Evolutionary conservation across 2,113 vertebrate species (phyloP), one percentile per base, ranked within the genome.

Genomic region (Epinephelus fuscoguttatus): DNA sequence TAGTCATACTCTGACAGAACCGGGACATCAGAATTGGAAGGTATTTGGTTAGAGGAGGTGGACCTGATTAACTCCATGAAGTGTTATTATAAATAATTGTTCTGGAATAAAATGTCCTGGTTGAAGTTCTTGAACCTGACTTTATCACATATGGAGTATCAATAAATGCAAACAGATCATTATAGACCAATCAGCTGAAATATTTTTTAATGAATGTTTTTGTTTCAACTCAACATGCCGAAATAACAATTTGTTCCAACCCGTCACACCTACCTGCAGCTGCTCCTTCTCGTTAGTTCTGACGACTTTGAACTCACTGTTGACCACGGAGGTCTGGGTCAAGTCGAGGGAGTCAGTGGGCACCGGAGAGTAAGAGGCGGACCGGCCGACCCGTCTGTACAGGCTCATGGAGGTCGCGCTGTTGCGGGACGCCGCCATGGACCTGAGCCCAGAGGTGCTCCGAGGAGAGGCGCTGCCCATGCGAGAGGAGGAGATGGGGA

Each of bases 201-300:
- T 18, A 49, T 7, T 37, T 40, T 40, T 11, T 37, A 19, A 63
- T 27, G 27, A 27, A 27, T 27, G 27, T 27, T 27, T 27, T 27
- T 27, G 27, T 27, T 27, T 27, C 2, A 27, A 27, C 27, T 27
- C 27, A 27, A 27, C 27, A 27, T 27, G 27, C 27, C 18, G 4
- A 59, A 37, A 21, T 8, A 42, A 3, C 30, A 0, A 18, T 18
- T 13, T 42, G 21, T 27, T 17, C 40, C 12, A 4, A 3, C 27
- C 61, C 4, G 1, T 40, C 62, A 30, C 25, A 66, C 84, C 33
- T 40, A 92, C 96, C 92, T 97, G 96, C 52, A 97, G 94, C 91
- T 97, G 97, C 93, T 97, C 96, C 87, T 97, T 97, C 89, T 97
- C 97, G 86, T 95, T 97, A 15, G 95, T 96, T 74, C 96, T 91